A percentile compares a stretch with the other conserved stretches of the same genome.
phyloP scores from a whole-genome alignment of 1,140 invertebrate genomes.

The Drosophila pandora region DNA sequence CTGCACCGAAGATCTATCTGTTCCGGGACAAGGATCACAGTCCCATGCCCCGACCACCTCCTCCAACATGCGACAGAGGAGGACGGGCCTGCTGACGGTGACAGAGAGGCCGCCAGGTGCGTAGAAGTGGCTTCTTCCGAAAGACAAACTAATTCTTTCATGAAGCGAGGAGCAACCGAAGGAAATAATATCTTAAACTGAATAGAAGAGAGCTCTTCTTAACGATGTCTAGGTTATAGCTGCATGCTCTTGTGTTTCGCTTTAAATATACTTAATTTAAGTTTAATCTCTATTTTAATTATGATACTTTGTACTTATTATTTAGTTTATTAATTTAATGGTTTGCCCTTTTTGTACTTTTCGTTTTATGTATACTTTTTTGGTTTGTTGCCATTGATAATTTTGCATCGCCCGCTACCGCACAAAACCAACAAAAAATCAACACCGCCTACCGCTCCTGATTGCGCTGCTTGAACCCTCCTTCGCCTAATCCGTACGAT shows the following conservation, averaged over 20 bases:
- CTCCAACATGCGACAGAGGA: slow-evolving; percentile 87
- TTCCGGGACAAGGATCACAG: slow-evolving; percentile 72
- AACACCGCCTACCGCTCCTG: slow-evolving; percentile 32
- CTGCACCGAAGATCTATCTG: slow-evolving; percentile 80
- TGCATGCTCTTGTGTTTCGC: neutral
- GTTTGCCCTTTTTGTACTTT: slow-evolving; percentile 40
- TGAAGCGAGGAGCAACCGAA: too few relatives aligned
- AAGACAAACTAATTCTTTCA: neutral
- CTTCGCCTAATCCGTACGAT: slow-evolving; percentile 23
- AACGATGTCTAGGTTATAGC: neutral
- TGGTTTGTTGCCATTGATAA: slow-evolving; percentile 41
- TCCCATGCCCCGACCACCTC: slow-evolving; percentile 54
- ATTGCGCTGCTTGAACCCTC: slow-evolving; percentile 37
- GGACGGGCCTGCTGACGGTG: slow-evolving; percentile 92
- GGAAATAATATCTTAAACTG: neutral
- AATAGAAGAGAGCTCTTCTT: too few relatives aligned
- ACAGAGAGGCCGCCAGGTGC: slow-evolving; percentile 94
- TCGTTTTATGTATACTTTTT: slow-evolving; percentile 51
- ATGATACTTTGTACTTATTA: slow-evolving; percentile 7
- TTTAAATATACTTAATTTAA: neutral
- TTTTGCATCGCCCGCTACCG: slow-evolving; percentile 48
- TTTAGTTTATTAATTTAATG: slow-evolving; percentile 35
- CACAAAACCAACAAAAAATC: slow-evolving; percentile 34
- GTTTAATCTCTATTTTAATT: slow-evolving; percentile 1
- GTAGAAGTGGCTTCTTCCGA: slow-evolving; percentile 10